Evolutionary conservation across 1,140 invertebrate species (phyloP).

Genomic region (Sminthurinus signatus): DNA sequence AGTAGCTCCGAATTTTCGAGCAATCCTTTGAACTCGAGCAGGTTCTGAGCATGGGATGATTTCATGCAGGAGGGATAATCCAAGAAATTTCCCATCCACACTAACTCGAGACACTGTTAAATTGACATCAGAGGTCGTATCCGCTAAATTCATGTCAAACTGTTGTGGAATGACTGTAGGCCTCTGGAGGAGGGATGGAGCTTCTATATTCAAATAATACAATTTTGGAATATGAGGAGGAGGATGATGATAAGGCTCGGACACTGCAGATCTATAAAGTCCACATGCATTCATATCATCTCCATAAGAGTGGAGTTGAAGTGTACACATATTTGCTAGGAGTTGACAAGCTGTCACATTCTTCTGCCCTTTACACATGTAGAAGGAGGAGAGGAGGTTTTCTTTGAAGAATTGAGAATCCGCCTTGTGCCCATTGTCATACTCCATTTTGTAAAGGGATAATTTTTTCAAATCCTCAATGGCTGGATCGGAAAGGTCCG

Average conservation of each 20-base stretch:
- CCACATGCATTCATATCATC: constrained; percentile 51
- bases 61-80: constrained; percentile 41
- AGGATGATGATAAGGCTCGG: constrained; percentile 44
- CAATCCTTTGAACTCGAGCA: constrained; percentile 31
- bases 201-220: constrained; percentile 52
- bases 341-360: constrained; percentile 58
- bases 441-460: constrained; percentile 47
- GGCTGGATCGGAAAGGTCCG: constrained; percentile 37
- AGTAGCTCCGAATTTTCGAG: constrained; percentile 39
- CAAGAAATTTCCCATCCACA: constrained; percentile 46
- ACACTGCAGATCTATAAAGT: constrained; percentile 49
- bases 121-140: constrained; percentile 35
- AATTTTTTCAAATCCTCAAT: constrained; percentile 45
- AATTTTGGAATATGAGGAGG: constrained; percentile 49
- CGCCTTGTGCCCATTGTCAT: constrained; percentile 43
- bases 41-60: constrained; percentile 29
- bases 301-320: constrained; percentile 53
- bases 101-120: constrained; percentile 44
- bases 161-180: constrained; percentile 49
- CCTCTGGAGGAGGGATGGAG: constrained; percentile 49
- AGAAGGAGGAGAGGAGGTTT: constrained; percentile 48
- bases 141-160: constrained; percentile 49
- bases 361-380: constrained; percentile 51
- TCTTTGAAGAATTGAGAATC: constrained; percentile 51
- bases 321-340: constrained; percentile 61